These are phyloP conservation scores for Australoheros scitulus DNA, from an alignment of 2,113 vertebrate genomes.

Conservation along the genomic window DNA sequence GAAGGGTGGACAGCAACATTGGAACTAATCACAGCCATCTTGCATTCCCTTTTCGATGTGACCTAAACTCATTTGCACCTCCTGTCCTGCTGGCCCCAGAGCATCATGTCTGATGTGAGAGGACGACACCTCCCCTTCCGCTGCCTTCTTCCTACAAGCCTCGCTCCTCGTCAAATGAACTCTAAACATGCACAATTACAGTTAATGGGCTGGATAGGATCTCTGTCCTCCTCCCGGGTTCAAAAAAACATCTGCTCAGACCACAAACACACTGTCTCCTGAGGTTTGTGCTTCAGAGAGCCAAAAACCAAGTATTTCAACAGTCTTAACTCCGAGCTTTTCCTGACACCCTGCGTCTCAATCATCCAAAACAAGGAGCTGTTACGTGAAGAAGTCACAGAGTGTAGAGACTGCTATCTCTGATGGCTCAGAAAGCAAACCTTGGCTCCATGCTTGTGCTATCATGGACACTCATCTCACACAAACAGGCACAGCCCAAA, in stretches of 20 bases:
- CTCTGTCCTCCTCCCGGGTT: conserved; percentile 46
- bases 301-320: background rate
- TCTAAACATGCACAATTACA: conserved; percentile 69
- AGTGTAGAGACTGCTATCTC: conserved; percentile 51
- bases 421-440: conserved; percentile 61
- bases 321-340: background rate
- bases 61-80: conserved; percentile 62
- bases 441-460: conserved; percentile 50
- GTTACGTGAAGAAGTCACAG: conserved; percentile 27
- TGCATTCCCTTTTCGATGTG: conserved; percentile 19
- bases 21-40: conserved; percentile 55
- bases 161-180: conserved; percentile 40
- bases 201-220: conserved; percentile 67
- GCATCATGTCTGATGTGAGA: conserved; percentile 68
- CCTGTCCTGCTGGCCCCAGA: conserved; percentile 38
- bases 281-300: background rate
- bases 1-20: conserved; percentile 60
- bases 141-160: conserved; percentile 30
- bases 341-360: conserved; percentile 3
- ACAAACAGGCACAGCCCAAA: conserved; percentile 74
- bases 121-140: conserved; percentile 73
- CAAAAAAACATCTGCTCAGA: conserved; percentile 58
- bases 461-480: conserved; percentile 70
- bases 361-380: background rate
- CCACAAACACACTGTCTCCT: conserved; percentile 19